Evolutionary conservation across 1,140 invertebrate genomes (phyloP).

Genomic region (fruit fly (Drosophila melanogaster)): DNA sequence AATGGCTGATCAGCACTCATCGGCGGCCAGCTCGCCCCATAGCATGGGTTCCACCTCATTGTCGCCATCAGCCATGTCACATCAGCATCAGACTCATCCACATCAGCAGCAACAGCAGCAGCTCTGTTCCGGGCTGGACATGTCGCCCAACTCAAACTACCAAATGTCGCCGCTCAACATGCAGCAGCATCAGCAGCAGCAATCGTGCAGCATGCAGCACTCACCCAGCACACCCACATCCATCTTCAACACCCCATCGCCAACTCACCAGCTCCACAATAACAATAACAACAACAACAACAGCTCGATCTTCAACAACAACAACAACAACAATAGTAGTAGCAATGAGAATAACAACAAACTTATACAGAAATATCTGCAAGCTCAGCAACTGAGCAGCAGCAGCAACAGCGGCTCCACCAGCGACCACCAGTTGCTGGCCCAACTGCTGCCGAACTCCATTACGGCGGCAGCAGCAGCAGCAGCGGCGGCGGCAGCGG

Average conservation of each 20-base stretch:
- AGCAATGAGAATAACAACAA: conserved; percentile 74
- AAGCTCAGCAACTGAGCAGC: conserved; percentile 66
- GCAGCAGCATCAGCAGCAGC: conserved; percentile 62
- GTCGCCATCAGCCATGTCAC: conserved; percentile 59
- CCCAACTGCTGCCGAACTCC: conserved; percentile 64
- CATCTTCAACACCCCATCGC: conserved; percentile 72
- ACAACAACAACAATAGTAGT: conserved; percentile 64
- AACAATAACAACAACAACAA: conserved; percentile 70
- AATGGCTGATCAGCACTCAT: conserved; percentile 59
- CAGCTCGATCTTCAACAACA: conserved; percentile 67
- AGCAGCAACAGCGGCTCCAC: conserved; percentile 26
- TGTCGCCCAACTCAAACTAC: conserved; percentile 66
- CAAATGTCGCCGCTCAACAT: conserved; percentile 76
- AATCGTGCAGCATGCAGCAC: conserved; percentile 66
- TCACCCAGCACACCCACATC: conserved; percentile 70
- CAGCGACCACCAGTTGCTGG: conserved; percentile 62
- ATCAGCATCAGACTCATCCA: conserved; percentile 20
- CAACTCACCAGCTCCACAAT: conserved; percentile 60
- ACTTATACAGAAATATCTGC: conserved; percentile 81
- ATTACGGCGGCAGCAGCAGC: conserved; percentile 60
- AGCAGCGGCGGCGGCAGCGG: conserved; percentile 51
- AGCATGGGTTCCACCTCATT: conserved; percentile 72
- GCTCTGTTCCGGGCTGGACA: conserved; percentile 61
- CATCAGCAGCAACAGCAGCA: conserved; percentile 57
- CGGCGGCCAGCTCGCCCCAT: conserved; percentile 68